Evolutionary conservation across 2,113 vertebrate genomes (phyloP), one percentile per base, ranked within the genome.

Genomic region (Nyctibius bracteatus): DNA sequence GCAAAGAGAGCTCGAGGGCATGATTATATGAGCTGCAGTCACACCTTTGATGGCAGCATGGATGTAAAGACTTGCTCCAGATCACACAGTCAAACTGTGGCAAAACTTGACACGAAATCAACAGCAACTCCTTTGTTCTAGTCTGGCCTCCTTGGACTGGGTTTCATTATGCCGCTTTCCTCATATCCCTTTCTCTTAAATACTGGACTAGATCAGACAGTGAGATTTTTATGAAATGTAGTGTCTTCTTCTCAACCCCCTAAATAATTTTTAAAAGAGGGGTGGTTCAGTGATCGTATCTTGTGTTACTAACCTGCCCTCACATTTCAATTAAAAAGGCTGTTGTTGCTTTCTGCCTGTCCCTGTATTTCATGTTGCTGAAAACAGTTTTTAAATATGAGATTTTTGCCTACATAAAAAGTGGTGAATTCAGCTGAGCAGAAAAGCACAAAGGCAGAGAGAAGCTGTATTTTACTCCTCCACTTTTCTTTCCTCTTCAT

Each of bases 21-120:
- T 46, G 78, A 85, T 85, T 96, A 93, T 93, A 91, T 91, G 90
- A 93, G 93, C 90, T 94, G 90, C 71, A 82, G 52, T 96, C 93
- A 91, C 94, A 96, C 93, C 90, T 95, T 95, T 94, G 93, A 95
- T 85, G 91, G 90, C 87, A 95, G 84, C 54, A 90, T 17, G 94
- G 89, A 90, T 12, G 2, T 72, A 77, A 87, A 79, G 91, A 19
- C 70, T 86, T 81, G 61, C 49, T 89, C 77, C 92, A 93, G 70
- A 68, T 89, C 90, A 89, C 77, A 88, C n/a, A 73, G 71, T 66
- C 75, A 72, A 86, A 62, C 80, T 27, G 11, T 91, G 91, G 92
- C 91, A 87, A 91, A 96, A 70, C 68, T 72, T 85, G 92, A 95
- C 86, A 85, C 21, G 16, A 79, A 75, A 92, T 85, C 96, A 93